Evolutionary conservation across 2,113 vertebrate genomes (phyloP).

Genomic region (Chaetorhynchus papuensis): DNA sequence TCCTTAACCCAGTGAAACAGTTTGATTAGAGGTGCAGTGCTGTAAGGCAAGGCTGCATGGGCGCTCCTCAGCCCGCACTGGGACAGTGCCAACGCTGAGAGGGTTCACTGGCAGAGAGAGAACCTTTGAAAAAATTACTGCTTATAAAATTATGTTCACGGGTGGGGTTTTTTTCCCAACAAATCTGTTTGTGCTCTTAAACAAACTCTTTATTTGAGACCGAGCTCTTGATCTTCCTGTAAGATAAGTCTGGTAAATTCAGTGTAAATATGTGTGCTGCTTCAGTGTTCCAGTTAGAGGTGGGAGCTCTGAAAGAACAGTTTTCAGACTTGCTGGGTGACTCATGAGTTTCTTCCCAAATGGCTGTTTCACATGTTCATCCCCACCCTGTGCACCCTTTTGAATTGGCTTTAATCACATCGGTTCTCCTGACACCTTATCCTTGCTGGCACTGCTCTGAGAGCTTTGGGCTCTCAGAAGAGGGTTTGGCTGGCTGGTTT

Average conservation of each 20-base stretch:
- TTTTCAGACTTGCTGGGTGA: background rate
- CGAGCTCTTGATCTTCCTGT: background rate
- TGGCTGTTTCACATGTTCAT: background rate
- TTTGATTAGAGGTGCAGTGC: background rate
- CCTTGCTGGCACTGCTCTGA: background rate
- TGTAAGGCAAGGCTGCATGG: background rate
- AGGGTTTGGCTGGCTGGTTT: background rate
- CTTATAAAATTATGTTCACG: background rate
- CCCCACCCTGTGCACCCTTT: background rate
- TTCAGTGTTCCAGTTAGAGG: background rate
- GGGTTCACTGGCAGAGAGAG: background rate
- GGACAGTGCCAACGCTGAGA: accelerated
- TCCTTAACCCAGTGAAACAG: background rate
- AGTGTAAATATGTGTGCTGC: background rate
- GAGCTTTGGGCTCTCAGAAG: background rate
- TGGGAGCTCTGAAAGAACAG: background rate
- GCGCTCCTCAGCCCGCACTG: background rate
- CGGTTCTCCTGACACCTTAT: background rate
- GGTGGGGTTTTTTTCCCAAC: background rate
- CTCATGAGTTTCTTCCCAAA: background rate
- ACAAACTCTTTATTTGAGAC: background rate
- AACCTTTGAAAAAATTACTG: background rate
- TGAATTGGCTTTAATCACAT: background rate
- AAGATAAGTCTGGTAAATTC: background rate
- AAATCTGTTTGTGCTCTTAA: background rate